A percentile compares a stretch with the other conserved stretches of the same genome.
Evolutionary conservation across 2,888 invertebrate species (phyloP).

Genomic region (Julus scanicus): DNA sequence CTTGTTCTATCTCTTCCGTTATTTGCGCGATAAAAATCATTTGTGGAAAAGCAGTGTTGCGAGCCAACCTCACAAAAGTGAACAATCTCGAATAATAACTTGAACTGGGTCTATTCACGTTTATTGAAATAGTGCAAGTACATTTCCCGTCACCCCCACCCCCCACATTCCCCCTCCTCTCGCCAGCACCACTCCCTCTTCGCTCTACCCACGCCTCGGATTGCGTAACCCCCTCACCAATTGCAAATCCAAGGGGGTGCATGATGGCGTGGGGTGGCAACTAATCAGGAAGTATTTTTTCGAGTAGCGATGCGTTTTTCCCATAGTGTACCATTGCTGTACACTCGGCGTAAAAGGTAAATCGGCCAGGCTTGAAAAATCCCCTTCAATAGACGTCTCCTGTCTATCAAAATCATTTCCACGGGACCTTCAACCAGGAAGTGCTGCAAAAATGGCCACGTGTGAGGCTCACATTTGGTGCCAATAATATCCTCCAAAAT

Average conservation of each 20-base stretch:
- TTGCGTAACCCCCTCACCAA: neutral
- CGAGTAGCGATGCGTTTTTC: neutral
- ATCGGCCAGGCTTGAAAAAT: slow-evolving; percentile 49
- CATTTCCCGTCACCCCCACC: neutral
- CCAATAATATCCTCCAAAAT: neutral
- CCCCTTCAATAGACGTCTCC: neutral
- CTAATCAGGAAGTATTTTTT: slow-evolving; percentile 39
- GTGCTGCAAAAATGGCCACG: slow-evolving; percentile 25
- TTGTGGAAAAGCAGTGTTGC: neutral
- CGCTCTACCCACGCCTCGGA: neutral
- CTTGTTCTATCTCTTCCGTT: neutral
- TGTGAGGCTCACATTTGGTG: neutral
- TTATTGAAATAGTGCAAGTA: neutral
- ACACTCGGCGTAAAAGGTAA: neutral
- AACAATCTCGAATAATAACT: neutral
- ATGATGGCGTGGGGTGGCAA: slow-evolving; percentile 31
- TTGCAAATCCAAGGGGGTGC: neutral
- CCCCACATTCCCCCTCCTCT: neutral
- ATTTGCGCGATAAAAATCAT: neutral
- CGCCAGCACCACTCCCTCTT: neutral
- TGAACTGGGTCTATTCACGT: slow-evolving; percentile 1
- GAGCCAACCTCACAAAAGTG: neutral
- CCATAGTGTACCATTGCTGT: slow-evolving; percentile 23
- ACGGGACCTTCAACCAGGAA: slow-evolving; percentile 47
- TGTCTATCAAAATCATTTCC: slow-evolving; percentile 16